phyloP scores from a whole-genome alignment of 2,797 vertebrate species.

The Catharus ustulatus region DNA sequence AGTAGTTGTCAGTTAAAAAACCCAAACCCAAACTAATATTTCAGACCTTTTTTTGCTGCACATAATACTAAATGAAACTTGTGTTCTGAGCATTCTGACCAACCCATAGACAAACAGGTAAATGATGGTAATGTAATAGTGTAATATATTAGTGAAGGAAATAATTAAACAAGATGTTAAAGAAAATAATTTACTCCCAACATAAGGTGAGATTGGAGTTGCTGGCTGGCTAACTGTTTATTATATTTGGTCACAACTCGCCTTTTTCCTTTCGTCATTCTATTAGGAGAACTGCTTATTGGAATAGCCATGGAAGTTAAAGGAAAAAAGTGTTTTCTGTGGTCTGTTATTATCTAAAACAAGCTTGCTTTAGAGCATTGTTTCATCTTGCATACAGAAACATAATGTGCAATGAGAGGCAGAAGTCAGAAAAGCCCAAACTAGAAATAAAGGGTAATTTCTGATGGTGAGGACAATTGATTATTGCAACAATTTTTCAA shows the following conservation, averaged over 20 bases:
- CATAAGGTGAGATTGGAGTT: background rate
- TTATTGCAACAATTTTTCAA: background rate
- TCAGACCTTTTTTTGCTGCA: background rate
- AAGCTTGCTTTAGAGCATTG: background rate
- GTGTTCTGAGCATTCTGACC: background rate
- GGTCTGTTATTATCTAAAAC: background rate
- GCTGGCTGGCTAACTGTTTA: background rate
- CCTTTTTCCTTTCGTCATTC: background rate
- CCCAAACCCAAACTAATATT: background rate
- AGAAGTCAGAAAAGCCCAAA: background rate
- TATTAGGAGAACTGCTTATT: background rate
- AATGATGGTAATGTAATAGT: background rate
- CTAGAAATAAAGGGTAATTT: background rate
- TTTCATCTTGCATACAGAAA: background rate
- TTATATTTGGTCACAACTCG: background rate
- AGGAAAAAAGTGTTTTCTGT: background rate
- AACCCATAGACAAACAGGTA: background rate
- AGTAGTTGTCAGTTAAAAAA: background rate
- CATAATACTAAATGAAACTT: background rate
- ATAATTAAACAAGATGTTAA: background rate
- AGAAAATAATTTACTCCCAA: background rate
- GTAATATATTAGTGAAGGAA: background rate
- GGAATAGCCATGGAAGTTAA: background rate
- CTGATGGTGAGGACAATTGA: background rate
- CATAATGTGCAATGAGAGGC: background rate